Evolutionary conservation across 2,797 vertebrate species (phyloP).

Genomic region (Chaetophractus vellerosus): DNA sequence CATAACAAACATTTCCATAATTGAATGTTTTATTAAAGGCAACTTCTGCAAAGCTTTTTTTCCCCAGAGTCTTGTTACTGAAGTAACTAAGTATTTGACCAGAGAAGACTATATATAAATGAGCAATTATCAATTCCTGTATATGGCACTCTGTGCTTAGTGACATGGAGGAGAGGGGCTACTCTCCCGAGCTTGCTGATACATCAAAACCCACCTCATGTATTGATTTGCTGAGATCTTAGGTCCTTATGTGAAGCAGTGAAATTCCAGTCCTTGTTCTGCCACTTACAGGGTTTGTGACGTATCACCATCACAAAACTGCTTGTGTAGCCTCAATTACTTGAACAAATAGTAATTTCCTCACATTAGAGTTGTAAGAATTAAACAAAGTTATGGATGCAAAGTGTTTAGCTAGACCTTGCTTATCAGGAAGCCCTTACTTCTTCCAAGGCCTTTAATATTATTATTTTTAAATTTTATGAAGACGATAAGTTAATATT

Average conservation of each 20-base stretch:
- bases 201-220: background rate
- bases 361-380: background rate
- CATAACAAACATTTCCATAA: background rate
- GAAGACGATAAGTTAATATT: background rate
- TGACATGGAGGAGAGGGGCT: background rate
- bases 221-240: background rate
- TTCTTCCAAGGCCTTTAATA: background rate
- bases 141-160: rapidly evolving
- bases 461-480: background rate
- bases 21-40: background rate
- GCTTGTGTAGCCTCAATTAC: background rate
- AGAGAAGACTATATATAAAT: background rate
- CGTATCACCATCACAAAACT: background rate
- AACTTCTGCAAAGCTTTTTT: background rate
- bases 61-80: background rate
- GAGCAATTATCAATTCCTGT: background rate
- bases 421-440: background rate
- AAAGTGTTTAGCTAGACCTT: background rate
- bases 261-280: background rate
- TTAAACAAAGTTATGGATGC: background rate
- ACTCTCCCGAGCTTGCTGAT: background rate
- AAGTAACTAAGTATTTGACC: background rate
- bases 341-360: background rate
- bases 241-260: background rate
- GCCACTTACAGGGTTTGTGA: background rate